phyloP scores from a whole-genome alignment of 2,797 vertebrate genomes.

The Sparidentex hasta region DNA sequence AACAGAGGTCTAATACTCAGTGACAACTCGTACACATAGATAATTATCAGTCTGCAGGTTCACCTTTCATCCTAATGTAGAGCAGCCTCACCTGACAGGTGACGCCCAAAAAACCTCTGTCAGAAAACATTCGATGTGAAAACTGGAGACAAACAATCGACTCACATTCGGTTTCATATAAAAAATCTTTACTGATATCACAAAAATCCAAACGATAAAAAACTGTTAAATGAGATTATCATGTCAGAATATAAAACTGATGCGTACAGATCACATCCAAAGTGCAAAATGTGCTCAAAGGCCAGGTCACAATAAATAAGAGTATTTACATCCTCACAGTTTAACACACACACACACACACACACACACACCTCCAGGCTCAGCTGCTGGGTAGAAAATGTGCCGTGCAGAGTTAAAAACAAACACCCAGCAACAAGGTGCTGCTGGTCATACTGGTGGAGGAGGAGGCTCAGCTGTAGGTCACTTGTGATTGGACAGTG shows the following conservation, averaged over 20 bases:
- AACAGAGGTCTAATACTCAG: too few species aligned
- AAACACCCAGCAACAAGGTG: background rate
- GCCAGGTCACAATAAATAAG: constrained; percentile 70
- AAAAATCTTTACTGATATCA: constrained; percentile 65
- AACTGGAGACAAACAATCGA: background rate
- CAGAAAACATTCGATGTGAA: too few species aligned
- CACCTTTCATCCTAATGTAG: too few species aligned
- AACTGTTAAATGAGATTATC: constrained; percentile 35
- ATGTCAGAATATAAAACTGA: constrained; percentile 45
- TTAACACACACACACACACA: constrained; percentile 22
- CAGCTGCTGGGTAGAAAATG: constrained; percentile 31
- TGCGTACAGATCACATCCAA: constrained; percentile 50
- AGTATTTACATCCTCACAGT: constrained; percentile 55
- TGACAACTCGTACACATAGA: too few species aligned
- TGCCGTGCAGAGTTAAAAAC: constrained; percentile 22
- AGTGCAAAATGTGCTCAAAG: constrained; percentile 77
- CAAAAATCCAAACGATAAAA: constrained; percentile 41
- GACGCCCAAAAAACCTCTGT: too few species aligned
- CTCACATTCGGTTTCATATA: constrained; percentile 26
- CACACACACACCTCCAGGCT: constrained; percentile 29
- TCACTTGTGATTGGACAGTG: constrained; percentile 50
- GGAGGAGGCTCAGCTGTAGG: constrained; percentile 50
- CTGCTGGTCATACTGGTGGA: constrained; percentile 34
- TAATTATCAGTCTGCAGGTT: too few species aligned
- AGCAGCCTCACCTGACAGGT: too few species aligned